Percentiles rank a stretch among this genome's conserved stretches.
Evolutionary conservation across 2,888 invertebrate genomes (phyloP).

Genomic region (Idaea biselata): DNA sequence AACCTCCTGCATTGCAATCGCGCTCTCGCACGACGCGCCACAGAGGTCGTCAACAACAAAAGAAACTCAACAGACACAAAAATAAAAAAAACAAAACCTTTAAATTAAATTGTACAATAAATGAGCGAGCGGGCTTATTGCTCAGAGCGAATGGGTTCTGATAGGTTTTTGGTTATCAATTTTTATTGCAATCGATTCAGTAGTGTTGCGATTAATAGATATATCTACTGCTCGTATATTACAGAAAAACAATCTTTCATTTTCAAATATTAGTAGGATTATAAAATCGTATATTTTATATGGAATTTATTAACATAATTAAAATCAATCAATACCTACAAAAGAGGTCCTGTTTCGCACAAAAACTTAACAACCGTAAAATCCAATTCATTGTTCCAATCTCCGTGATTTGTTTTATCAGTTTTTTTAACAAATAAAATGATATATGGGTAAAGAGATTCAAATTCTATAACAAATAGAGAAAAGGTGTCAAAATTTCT

Average conservation of each 20-base stretch:
- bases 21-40: too few relatives aligned
- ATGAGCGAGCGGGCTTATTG: too few relatives aligned
- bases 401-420: slow-evolving; percentile 17
- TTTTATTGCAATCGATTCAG: background rate
- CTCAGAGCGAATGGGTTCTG: too few relatives aligned
- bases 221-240: background rate
- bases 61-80: too few relatives aligned
- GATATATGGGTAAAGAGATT: background rate
- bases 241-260: background rate
- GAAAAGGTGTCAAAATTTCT: background rate
- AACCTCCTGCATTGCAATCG: too few relatives aligned
- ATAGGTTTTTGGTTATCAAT: too few relatives aligned
- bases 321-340: slow-evolving; percentile 21
- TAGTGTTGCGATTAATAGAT: background rate
- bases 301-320: slow-evolving; percentile 12
- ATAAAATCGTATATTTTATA: slow-evolving; percentile 9
- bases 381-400: slow-evolving; percentile 19
- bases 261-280: background rate
- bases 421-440: slow-evolving; percentile 4
- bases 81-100: too few relatives aligned
- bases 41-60: too few relatives aligned
- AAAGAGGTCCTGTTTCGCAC: slow-evolving; percentile 21
- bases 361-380: slow-evolving; percentile 27
- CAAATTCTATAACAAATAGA: background rate
- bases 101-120: too few relatives aligned